These are phyloP conservation scores for Pogonocherus hispidulus DNA, from an alignment of 2,888 invertebrate genomes.

Conservation along the genomic window DNA sequence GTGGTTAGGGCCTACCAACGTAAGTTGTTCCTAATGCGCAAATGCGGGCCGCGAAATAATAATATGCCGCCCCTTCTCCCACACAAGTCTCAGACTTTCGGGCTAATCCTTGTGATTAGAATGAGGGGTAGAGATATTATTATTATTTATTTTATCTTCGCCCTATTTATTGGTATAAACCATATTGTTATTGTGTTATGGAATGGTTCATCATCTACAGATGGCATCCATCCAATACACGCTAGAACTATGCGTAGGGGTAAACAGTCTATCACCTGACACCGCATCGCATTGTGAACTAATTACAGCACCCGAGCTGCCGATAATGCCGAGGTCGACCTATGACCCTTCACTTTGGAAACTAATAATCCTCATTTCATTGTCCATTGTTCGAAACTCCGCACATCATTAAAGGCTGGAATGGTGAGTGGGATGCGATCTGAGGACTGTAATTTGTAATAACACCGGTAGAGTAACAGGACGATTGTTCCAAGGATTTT, in stretches of 20 bases:
- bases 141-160: no score
- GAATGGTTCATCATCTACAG: background rate
- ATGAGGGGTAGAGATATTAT: no score
- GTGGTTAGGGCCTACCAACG: no score
- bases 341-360: conserved; percentile 22
- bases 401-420: conserved; percentile 22
- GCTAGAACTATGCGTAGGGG: conserved; percentile 10
- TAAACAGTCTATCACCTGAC: conserved; percentile 18
- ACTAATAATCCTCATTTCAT: conserved; percentile 29
- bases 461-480: conserved; percentile 18
- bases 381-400: conserved; percentile 20
- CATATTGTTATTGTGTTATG: background rate
- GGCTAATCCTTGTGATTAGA: no score
- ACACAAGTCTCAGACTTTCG: no score
- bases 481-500: conserved; percentile 6
- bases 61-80: no score
- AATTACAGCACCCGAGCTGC: conserved; percentile 28
- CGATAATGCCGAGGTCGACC: conserved; percentile 28
- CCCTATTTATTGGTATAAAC: no score
- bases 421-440: conserved; percentile 11
- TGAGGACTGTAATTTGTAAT: conserved; percentile 23
- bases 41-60: no score
- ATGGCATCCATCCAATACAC: background rate
- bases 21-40: no score
- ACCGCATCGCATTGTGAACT: conserved; percentile 20